Percentiles rank a stretch among this genome's conserved stretches.
phyloP scores from a whole-genome alignment of 2,113 vertebrate genomes.

The Callipepla squamata region DNA sequence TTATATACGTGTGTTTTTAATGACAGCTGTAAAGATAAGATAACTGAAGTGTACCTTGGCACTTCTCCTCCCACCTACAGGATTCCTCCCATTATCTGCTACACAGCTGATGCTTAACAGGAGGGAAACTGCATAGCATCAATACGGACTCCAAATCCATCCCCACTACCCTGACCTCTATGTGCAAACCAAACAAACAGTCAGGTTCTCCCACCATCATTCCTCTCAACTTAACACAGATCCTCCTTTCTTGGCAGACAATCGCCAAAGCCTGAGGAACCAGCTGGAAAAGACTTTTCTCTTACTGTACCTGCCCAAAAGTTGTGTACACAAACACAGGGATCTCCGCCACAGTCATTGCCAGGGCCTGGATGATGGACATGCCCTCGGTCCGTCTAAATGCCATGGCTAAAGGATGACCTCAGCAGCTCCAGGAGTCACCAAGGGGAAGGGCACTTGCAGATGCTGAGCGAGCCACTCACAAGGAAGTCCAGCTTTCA shows the following conservation, averaged over 20 bases:
- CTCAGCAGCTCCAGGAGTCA: neutral
- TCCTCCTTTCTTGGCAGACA: neutral
- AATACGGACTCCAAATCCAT: neutral
- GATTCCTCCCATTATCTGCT: neutral
- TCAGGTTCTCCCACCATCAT: neutral
- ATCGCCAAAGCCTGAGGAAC: neutral
- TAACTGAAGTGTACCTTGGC: neutral
- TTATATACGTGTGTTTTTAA: neutral
- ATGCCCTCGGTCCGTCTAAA: slow-evolving; percentile 86
- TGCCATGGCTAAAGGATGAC: slow-evolving; percentile 80
- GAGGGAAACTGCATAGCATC: neutral
- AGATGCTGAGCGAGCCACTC: neutral
- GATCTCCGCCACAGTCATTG: slow-evolving; percentile 98
- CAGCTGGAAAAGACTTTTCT: neutral
- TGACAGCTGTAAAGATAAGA: neutral
- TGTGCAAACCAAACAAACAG: neutral
- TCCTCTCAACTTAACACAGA: neutral
- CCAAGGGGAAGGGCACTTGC: neutral
- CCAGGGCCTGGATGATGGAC: slow-evolving; percentile 94
- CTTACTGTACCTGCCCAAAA: slow-evolving; percentile 89
- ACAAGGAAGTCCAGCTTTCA: neutral
- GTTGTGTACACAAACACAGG: slow-evolving; percentile 96
- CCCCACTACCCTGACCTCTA: neutral
- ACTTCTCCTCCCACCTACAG: neutral
- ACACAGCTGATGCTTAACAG: neutral